phyloP scores from a whole-genome alignment of 2,888 invertebrate genomes.

The Brassicogethes aeneus region DNA sequence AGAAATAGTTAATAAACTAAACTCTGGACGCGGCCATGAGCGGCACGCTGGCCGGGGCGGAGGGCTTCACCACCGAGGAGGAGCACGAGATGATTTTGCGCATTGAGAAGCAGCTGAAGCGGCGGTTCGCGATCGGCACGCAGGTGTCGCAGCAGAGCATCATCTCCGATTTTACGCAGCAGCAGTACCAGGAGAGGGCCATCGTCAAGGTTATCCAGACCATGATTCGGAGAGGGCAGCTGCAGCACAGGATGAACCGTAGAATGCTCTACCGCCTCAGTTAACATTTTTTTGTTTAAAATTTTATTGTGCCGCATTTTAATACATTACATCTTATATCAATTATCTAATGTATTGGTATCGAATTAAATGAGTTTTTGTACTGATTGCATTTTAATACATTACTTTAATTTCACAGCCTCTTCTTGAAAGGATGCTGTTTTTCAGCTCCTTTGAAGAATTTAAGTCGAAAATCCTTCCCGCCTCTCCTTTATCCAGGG shows the following conservation, averaged over 20 bases:
- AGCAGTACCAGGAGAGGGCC: slow-evolving; percentile 80
- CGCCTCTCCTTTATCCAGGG: slow-evolving; percentile 50
- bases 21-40: slow-evolving; percentile 93
- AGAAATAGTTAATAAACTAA: slow-evolving; percentile 42
- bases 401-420: too few species aligned
- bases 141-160: slow-evolving; percentile 94
- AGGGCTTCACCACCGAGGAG: slow-evolving; percentile 93
- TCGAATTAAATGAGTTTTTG: too few species aligned
- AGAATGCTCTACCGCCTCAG: slow-evolving; percentile 93
- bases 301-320: neutral
- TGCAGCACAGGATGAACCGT: slow-evolving; percentile 93
- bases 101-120: slow-evolving; percentile 90
- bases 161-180: slow-evolving; percentile 74
- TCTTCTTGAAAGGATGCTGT: too few species aligned
- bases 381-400: too few species aligned
- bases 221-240: slow-evolving; percentile 91
- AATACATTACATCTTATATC: neutral
- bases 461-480: slow-evolving; percentile 62
- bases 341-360: too few species aligned
- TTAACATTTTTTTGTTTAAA: slow-evolving; percentile 37
- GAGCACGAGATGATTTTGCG: slow-evolving; percentile 84
- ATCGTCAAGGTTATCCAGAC: slow-evolving; percentile 86
- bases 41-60: slow-evolving; percentile 88
- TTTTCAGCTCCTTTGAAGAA: slow-evolving; percentile 59
- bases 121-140: slow-evolving; percentile 89